Percentiles rank a stretch among this genome's conserved stretches.
Conservation (phyloP, 2,113 vertebrate genomes). For the Poicephalus meyeri region DNA sequence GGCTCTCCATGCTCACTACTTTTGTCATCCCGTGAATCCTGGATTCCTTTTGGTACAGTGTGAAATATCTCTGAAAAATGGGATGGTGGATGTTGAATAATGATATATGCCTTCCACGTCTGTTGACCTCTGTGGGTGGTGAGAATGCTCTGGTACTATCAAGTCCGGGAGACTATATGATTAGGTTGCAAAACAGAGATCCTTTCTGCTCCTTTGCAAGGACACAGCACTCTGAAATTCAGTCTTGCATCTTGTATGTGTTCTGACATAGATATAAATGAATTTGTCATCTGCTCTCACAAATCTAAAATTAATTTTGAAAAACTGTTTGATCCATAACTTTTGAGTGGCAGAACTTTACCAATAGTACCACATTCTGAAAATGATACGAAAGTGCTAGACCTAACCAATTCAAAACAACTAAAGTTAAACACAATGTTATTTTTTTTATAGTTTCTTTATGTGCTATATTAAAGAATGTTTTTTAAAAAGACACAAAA, state of each 20-base stretch:
- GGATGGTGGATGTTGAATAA: background rate
- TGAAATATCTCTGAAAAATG: background rate
- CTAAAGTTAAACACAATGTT: background rate
- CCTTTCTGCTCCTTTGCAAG: background rate
- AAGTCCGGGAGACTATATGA: background rate
- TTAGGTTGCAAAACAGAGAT: background rate
- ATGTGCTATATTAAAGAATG: background rate
- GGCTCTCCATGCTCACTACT: fast-evolving
- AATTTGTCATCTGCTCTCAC: background rate
- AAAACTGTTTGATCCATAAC: background rate
- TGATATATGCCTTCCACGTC: background rate
- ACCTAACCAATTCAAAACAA: background rate
- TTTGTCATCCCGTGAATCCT: background rate
- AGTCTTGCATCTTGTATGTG: background rate
- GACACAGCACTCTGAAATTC: background rate
- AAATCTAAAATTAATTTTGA: background rate
- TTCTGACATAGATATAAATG: background rate
- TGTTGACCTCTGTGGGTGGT: background rate
- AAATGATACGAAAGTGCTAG: background rate
- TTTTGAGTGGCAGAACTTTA: background rate
- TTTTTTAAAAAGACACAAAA: background rate
- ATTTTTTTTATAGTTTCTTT: background rate
- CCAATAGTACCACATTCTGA: background rate
- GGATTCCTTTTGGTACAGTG: background rate
- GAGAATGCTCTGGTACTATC: background rate